Evolutionary conservation across 1,140 invertebrate species (phyloP), one percentile per base, ranked within the genome.

Genomic region (Cyclina sinensis): DNA sequence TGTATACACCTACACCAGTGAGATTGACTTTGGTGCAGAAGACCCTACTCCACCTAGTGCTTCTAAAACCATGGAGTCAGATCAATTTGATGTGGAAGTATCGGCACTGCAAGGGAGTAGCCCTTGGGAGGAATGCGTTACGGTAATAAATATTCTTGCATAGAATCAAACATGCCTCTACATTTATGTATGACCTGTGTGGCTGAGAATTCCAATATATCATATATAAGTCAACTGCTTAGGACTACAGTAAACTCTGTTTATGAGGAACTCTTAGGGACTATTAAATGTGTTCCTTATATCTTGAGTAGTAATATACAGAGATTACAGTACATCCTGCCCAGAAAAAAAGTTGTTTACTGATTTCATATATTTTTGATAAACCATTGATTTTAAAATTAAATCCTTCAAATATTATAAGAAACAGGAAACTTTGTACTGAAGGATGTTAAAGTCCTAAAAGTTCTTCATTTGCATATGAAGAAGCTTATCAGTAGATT

Each of bases 101-200:
- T 18, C 65, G 11, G 9, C 12, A 12, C 30, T 68, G 12, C 65
- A 68, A 62, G 30, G 57, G 35, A 68, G 14, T 18, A 43, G 35
- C 30, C 70, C 70, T 24, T 74, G 70, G 70, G 70, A 74, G 32
- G 70, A 74, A 35, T 37, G 70, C 30, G 35, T 74, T 24, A 74
- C 35, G 35, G 70, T 74, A 74, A 74, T 35, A 43, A 9, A 43
- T 35, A 24, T 14, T 18, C 70, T 21, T 39, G 30, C 11, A 9
- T 74, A 24, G n/a, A 35, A 43, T 39, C 7, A 32, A 37, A 74
- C 12, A 43, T 24, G 4, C 9, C 14, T 43, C 30, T 9, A 46
- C 32, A 39, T 74, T 46, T 46, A 18, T 27, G 35, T 24, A 37
- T 37, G 30, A 46, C 70, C 70, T 9, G 43, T 37, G n/a, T 74